These are phyloP conservation scores for Chaetorhynchus papuensis DNA, from an alignment of 2,113 vertebrate genomes.

Conservation along the genomic window DNA sequence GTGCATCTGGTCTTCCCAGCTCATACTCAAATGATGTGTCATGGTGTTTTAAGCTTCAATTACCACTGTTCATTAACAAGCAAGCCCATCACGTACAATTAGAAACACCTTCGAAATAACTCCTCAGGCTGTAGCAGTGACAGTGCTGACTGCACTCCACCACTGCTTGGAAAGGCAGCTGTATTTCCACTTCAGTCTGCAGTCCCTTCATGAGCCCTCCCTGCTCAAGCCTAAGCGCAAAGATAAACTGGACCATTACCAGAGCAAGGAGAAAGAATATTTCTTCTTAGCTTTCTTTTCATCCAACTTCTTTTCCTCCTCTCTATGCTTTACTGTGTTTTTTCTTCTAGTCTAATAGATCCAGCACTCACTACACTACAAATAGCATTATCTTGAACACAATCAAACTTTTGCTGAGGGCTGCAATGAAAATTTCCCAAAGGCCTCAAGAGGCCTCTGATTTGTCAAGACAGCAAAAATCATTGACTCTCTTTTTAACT, in stretches of 20 bases:
- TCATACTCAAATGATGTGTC: neutral
- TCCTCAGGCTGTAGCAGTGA: neutral
- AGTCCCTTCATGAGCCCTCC: neutral
- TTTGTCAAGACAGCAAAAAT: neutral
- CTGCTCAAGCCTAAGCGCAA: neutral
- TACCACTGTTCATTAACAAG: neutral
- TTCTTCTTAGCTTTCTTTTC: neutral
- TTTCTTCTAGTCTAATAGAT: neutral
- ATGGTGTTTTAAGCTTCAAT: neutral
- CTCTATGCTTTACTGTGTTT: neutral
- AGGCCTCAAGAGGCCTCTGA: neutral
- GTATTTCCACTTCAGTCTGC: neutral
- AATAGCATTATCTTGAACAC: neutral
- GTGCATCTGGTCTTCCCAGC: neutral
- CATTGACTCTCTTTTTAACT: neutral
- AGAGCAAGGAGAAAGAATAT: neutral
- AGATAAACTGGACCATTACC: neutral
- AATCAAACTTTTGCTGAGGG: neutral
- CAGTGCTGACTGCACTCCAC: neutral
- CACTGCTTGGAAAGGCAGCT: neutral
- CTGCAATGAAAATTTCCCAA: neutral
- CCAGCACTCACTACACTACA: neutral
- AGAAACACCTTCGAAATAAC: neutral
- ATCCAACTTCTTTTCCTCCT: neutral
- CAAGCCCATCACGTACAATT: neutral